These are phyloP conservation scores for Martes martes DNA, from an alignment of 2,113 vertebrate species.

Conservation along the genomic window DNA sequence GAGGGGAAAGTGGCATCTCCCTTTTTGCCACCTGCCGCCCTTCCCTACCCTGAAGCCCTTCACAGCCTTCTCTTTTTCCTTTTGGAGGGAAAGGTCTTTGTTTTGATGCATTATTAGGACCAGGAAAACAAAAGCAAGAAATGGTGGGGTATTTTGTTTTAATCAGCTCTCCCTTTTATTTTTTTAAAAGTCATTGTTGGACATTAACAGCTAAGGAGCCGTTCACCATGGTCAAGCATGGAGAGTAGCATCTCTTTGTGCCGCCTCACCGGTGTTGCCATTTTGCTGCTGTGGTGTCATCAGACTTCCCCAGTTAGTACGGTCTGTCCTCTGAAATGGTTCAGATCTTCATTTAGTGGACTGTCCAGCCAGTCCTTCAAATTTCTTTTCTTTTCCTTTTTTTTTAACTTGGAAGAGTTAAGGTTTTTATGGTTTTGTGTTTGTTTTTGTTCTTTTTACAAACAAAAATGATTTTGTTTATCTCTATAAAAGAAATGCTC, in stretches of 20 bases:
- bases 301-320: background rate
- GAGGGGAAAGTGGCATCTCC: background rate
- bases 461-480: background rate
- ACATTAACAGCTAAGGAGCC: background rate
- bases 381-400: background rate
- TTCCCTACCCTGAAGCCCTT: background rate
- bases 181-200: background rate
- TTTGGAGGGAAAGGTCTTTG: background rate
- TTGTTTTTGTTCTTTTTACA: background rate
- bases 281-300: rapidly evolving
- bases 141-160: background rate
- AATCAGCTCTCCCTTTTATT: background rate
- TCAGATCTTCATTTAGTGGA: background rate
- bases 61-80: background rate
- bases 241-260: background rate
- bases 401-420: background rate
- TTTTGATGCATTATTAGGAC: background rate
- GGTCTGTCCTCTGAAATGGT: background rate
- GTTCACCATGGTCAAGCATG: rapidly evolving
- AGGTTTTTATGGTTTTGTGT: background rate
- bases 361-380: background rate
- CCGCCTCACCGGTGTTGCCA: rapidly evolving
- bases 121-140: background rate
- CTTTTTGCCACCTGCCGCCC: background rate
- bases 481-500: background rate